A percentile compares a stretch with the other conserved stretches of the same genome.
These are phyloP conservation scores for Eristalis pertinax DNA, from an alignment of 2,888 invertebrate species.

Conservation along the genomic window DNA sequence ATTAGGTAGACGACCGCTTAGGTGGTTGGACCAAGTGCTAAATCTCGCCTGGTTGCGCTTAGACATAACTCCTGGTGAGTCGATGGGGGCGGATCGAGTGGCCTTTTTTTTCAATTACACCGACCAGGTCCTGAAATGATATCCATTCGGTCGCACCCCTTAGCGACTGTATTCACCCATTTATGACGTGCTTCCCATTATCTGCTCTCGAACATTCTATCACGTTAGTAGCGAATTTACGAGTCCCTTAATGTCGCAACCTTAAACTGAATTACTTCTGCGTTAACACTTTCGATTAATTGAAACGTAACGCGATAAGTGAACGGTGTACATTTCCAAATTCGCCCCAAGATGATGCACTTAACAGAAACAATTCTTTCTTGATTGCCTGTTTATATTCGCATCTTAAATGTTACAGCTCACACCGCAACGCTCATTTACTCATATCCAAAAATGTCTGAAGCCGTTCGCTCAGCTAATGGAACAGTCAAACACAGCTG, in stretches of 20 bases:
- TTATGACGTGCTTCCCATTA: too few relatives aligned
- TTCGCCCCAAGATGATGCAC: neutral
- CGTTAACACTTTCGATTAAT: neutral
- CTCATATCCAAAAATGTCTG: neutral
- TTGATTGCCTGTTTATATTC: neutral
- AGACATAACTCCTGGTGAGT: too few relatives aligned
- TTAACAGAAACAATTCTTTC: neutral
- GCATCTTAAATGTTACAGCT: neutral
- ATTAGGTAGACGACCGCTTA: too few relatives aligned
- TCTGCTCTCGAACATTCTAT: too few relatives aligned
- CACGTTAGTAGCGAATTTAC: too few relatives aligned
- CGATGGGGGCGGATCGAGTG: too few relatives aligned
- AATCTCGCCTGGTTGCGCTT: too few relatives aligned
- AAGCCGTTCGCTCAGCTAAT: neutral
- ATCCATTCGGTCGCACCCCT: too few relatives aligned
- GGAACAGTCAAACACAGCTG: constrained; percentile 15
- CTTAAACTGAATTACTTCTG: neutral
- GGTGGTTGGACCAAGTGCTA: too few relatives aligned
- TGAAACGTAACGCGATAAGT: neutral
- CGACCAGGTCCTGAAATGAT: too few relatives aligned
- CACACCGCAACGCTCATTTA: neutral
- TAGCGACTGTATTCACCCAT: too few relatives aligned
- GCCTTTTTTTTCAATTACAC: too few relatives aligned
- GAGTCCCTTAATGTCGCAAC: neutral
- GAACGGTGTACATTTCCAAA: neutral